These are phyloP conservation scores for Apantesis nais DNA, from an alignment of 2,888 invertebrate genomes.

Conservation along the genomic window DNA sequence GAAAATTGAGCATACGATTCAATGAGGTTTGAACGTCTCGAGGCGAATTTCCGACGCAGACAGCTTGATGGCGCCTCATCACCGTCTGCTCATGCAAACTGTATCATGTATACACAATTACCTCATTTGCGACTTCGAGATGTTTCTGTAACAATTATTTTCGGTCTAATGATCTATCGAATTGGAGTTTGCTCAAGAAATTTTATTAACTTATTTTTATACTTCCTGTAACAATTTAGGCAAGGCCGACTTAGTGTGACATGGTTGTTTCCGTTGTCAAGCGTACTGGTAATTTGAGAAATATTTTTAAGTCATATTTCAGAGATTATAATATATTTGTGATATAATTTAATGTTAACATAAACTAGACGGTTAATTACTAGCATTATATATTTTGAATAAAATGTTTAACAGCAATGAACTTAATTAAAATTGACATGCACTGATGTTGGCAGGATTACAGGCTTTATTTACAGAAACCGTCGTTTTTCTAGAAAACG, in stretches of 20 bases:
- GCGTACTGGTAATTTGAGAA: neutral
- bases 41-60: conserved; percentile 61
- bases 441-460: neutral
- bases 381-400: neutral
- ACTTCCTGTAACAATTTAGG: too few species aligned
- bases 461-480: neutral
- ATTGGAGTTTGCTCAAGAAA: conserved; percentile 21
- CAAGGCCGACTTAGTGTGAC: conserved; percentile 1
- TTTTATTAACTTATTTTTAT: too few species aligned
- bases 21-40: conserved; percentile 63
- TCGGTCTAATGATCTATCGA: conserved; percentile 28
- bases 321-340: too few species aligned
- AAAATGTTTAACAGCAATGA: neutral
- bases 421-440: neutral
- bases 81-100: conserved; percentile 45
- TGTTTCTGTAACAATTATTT: conserved; percentile 44
- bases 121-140: conserved; percentile 36
- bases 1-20: conserved; percentile 71
- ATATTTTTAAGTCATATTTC: neutral
- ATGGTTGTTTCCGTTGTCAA: neutral
- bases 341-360: neutral
- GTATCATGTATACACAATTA: conserved; percentile 37
- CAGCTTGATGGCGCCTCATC: conserved; percentile 48
- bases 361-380: neutral
- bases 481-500: neutral